Evolutionary conservation across 1,140 invertebrate genomes (phyloP).

Genomic region (Lepidotrigona ventralis): DNA sequence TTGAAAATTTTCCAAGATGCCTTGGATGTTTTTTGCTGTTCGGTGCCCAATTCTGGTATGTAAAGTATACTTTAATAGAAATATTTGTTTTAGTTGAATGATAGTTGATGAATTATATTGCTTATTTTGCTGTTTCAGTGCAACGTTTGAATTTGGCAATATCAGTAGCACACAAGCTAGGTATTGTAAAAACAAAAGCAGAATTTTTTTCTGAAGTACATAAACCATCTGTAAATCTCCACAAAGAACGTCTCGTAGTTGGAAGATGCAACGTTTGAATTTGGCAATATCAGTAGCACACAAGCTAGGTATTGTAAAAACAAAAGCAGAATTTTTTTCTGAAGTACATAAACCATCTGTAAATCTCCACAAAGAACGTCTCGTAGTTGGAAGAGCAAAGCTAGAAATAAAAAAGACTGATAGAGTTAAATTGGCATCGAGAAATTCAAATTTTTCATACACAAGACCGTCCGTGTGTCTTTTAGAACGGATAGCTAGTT

Average conservation of each 20-base stretch:
- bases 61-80: conserved; percentile 28
- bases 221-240: conserved; percentile 87
- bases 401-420: conserved; percentile 72
- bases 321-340: conserved; percentile 91
- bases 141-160: conserved; percentile 85
- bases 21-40: conserved; percentile 93
- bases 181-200: conserved; percentile 90
- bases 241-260: conserved; percentile 78
- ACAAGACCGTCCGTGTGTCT: conserved; percentile 89
- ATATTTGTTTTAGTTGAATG: not conserved
- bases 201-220: conserved; percentile 89
- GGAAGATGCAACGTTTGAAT: conserved; percentile 84
- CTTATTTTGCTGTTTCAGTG: conserved; percentile 69
- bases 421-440: conserved; percentile 52
- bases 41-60: conserved; percentile 82
- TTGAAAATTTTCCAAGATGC: conserved; percentile 93
- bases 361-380: conserved; percentile 76
- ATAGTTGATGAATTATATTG: not conserved
- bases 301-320: conserved; percentile 91
- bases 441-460: conserved; percentile 86
- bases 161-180: conserved; percentile 89
- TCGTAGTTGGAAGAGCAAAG: conserved; percentile 82
- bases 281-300: conserved; percentile 88
- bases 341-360: conserved; percentile 90
- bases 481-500: conserved; percentile 92